Evolutionary conservation across 2,797 vertebrate genomes (phyloP).

Genomic region (Mus spretus): DNA sequence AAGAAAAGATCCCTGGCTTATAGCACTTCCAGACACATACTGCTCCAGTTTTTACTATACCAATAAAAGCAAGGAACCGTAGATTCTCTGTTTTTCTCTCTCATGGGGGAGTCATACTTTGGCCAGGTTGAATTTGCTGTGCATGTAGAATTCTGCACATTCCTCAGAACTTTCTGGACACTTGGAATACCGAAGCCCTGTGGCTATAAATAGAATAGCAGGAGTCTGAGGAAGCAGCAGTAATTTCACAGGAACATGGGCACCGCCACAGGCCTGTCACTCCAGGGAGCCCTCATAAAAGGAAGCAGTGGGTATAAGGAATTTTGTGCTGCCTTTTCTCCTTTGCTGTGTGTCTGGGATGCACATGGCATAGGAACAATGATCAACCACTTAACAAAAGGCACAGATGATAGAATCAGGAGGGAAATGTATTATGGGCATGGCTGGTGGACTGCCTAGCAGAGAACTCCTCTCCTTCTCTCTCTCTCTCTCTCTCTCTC

Average conservation of each 20-base stretch:
- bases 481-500: too few relatives aligned
- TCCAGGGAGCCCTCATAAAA: slow-evolving; percentile 77
- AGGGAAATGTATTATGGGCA: slow-evolving; percentile 33
- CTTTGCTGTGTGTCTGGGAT: slow-evolving; percentile 65
- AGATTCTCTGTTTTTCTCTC: slow-evolving; percentile 71
- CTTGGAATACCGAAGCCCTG: slow-evolving; percentile 71
- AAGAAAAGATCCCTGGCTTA: slow-evolving; percentile 11
- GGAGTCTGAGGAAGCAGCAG: slow-evolving; percentile 89
- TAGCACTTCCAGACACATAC: slow-evolving; percentile 66
- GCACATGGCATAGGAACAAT: slow-evolving; percentile 44
- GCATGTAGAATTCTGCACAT: slow-evolving; percentile 64
- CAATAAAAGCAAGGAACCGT: slow-evolving; percentile 63
- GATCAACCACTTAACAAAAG: slow-evolving; percentile 46
- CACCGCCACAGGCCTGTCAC: slow-evolving; percentile 86
- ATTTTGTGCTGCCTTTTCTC: slow-evolving; percentile 61
- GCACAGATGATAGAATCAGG: background rate
- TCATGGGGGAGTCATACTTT: slow-evolving; percentile 62
- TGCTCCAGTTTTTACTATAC: slow-evolving; percentile 70
- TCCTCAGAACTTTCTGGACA: slow-evolving; percentile 77
- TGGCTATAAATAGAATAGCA: slow-evolving; percentile 91
- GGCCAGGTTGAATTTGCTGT: slow-evolving; percentile 70
- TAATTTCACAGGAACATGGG: slow-evolving; percentile 92
- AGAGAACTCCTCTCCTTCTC: background rate
- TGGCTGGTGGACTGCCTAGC: background rate
- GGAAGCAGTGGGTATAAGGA: slow-evolving; percentile 44